These are phyloP conservation scores for Echinops telfairi DNA, from an alignment of 2,113 vertebrate genomes.

Conservation along the genomic window DNA sequence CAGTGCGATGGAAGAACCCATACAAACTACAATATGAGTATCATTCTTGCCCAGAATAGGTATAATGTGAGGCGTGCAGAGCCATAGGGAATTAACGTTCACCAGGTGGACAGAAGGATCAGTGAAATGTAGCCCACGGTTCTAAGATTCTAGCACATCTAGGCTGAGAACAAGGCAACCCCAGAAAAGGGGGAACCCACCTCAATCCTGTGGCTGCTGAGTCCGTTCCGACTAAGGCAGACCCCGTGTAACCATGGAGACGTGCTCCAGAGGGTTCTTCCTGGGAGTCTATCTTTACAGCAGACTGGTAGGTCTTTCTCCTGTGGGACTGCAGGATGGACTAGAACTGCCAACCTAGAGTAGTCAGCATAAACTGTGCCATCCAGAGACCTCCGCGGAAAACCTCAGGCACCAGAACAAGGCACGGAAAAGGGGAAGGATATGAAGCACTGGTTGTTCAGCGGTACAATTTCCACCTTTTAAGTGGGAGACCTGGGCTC, in stretches of 20 bases:
- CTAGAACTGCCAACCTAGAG: too few species aligned
- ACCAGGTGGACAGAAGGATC: neutral
- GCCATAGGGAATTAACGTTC: neutral
- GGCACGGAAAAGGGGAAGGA: neutral
- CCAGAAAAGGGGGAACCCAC: too few species aligned
- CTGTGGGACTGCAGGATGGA: too few species aligned
- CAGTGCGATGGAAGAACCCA: neutral
- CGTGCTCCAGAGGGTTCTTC: neutral
- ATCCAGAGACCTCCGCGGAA: conserved; percentile 25
- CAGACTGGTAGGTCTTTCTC: neutral
- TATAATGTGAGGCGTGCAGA: neutral
- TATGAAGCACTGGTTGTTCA: neutral
- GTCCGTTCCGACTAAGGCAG: neutral
- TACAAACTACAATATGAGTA: too few species aligned
- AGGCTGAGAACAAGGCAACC: neutral
- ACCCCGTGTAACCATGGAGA: neutral
- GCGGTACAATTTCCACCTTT: neutral
- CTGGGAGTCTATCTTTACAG: neutral
- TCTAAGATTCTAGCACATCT: neutral
- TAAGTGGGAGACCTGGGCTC: neutral
- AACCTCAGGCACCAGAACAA: neutral
- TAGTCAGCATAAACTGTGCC: too few species aligned
- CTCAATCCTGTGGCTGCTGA: neutral
- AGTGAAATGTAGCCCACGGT: neutral
- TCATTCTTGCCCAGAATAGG: neutral